These are phyloP conservation scores for Sitobion miscanthi DNA, from an alignment of 1,140 invertebrate genomes.

Conservation along the genomic window DNA sequence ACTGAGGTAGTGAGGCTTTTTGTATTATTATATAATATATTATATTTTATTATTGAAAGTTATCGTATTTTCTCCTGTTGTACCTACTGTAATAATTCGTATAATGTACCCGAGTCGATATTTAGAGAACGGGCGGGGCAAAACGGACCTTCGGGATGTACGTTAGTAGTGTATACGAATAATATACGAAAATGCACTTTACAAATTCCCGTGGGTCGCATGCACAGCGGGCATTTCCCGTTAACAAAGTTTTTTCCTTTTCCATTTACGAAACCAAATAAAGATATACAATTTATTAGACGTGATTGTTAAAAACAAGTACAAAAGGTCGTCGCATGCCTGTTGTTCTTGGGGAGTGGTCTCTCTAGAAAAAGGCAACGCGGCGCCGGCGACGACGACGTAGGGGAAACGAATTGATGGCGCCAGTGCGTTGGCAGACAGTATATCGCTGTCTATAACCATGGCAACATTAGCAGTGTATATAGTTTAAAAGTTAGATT, in stretches of 20 bases:
- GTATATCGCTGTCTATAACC: constrained; percentile 53
- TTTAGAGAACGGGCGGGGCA: neutral
- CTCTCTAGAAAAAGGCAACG: neutral
- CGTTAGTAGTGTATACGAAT: neutral
- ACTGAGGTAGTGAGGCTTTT: too few relatives aligned
- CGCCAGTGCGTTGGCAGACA: constrained; percentile 49
- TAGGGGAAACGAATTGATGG: constrained; percentile 38
- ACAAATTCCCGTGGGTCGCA: neutral
- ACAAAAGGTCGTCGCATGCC: constrained; percentile 38
- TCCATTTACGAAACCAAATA: constrained; percentile 6
- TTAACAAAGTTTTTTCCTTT: neutral
- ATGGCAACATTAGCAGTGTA: constrained; percentile 47
- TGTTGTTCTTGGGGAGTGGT: constrained; percentile 24
- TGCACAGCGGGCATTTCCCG: neutral
- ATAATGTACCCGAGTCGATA: neutral
- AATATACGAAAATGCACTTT: constrained; percentile 15
- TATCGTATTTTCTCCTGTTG: neutral
- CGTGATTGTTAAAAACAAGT: constrained; percentile 11
- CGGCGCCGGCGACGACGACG: neutral
- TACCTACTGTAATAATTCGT: neutral
- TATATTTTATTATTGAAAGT: neutral
- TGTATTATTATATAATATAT: too few relatives aligned
- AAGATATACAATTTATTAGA: constrained; percentile 32
- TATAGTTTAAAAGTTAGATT: constrained; percentile 48
- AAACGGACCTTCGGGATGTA: neutral